Evolutionary conservation across 2,797 vertebrate genomes (phyloP).

Genomic region (Bradypodion pumilum): DNA sequence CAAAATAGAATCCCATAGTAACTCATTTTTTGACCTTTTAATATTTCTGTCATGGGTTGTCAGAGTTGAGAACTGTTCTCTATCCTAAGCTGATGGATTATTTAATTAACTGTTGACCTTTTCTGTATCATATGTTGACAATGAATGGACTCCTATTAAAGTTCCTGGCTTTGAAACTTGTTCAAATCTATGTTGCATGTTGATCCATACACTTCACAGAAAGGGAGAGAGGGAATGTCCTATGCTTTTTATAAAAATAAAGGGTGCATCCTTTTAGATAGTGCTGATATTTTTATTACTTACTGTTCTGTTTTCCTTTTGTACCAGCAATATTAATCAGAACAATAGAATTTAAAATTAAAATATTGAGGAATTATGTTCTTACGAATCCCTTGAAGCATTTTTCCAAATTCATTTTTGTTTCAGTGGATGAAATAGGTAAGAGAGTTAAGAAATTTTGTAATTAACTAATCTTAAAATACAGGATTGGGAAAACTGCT

Average conservation of each 20-base stretch:
- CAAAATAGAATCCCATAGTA: conserved; percentile 85
- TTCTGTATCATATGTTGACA: conserved; percentile 93
- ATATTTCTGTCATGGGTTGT: conserved; percentile 95
- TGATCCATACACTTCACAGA: conserved; percentile 49
- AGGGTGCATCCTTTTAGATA: conserved; percentile 1
- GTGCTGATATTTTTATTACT: conserved; percentile 22
- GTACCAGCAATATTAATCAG: not conserved
- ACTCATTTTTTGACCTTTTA: conserved; percentile 97
- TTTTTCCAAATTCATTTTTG: conserved; percentile 34
- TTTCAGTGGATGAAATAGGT: conserved; percentile 4
- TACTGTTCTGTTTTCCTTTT: conserved; percentile 30
- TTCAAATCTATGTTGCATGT: conserved; percentile 77
- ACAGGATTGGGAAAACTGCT: not conserved
- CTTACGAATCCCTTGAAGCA: conserved; percentile 23
- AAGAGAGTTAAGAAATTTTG: conserved; percentile 1
- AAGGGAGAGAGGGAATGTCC: not conserved
- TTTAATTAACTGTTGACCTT: conserved; percentile 99
- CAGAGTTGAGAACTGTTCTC: conserved; percentile 85
- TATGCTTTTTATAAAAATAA: conserved; percentile 34
- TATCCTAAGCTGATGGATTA: conserved; percentile 99
- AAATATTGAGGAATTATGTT: not conserved
- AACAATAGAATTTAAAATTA: conserved; percentile 35
- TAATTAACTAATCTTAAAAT: conserved; percentile 43
- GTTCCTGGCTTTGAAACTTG: conserved; percentile 82
- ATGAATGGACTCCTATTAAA: conserved; percentile 89